Evolutionary conservation across 2,888 invertebrate species (phyloP).

Genomic region (Tenthredo livida): DNA sequence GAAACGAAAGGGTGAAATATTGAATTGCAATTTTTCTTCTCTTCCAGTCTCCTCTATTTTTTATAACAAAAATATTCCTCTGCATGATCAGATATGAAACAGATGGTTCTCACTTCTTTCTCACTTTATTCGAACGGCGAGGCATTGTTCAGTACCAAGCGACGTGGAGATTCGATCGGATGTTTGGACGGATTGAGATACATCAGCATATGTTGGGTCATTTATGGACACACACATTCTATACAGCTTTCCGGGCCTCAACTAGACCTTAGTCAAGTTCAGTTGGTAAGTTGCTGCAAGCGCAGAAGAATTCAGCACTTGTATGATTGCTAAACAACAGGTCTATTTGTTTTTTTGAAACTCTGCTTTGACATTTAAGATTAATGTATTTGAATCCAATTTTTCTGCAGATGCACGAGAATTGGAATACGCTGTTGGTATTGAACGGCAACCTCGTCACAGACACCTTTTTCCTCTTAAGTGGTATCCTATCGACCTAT

Average conservation of each 20-base stretch:
- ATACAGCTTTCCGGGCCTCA: conserved; percentile 64
- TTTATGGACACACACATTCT: conserved; percentile 73
- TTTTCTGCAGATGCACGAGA: conserved; percentile 66
- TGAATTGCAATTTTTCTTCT: not conserved
- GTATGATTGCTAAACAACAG: not conserved
- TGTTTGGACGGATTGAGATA: conserved; percentile 78
- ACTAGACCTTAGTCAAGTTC: conserved; percentile 64
- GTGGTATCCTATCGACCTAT: conserved; percentile 71
- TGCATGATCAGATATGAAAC: conserved; percentile 56
- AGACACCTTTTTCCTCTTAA: conserved; percentile 74
- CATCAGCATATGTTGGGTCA: conserved; percentile 75
- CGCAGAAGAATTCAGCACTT: not conserved
- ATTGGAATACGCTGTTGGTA: conserved; percentile 70
- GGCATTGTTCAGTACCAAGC: conserved; percentile 67
- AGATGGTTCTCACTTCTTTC: conserved; percentile 68
- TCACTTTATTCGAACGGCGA: conserved; percentile 76
- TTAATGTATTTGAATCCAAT: not conserved
- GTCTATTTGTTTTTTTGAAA: too few species aligned
- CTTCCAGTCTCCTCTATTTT: conserved; percentile 2
- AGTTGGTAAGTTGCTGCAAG: conserved; percentile 61
- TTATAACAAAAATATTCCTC: not conserved
- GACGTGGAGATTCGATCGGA: conserved; percentile 65
- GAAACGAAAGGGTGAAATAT: conserved; percentile 61
- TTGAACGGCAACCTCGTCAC: conserved; percentile 73
- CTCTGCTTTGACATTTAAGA: not conserved